Evolutionary conservation across 2,113 vertebrate species (phyloP), one percentile per base, ranked within the genome.

Genomic region (Neomonachus schauinslandi): DNA sequence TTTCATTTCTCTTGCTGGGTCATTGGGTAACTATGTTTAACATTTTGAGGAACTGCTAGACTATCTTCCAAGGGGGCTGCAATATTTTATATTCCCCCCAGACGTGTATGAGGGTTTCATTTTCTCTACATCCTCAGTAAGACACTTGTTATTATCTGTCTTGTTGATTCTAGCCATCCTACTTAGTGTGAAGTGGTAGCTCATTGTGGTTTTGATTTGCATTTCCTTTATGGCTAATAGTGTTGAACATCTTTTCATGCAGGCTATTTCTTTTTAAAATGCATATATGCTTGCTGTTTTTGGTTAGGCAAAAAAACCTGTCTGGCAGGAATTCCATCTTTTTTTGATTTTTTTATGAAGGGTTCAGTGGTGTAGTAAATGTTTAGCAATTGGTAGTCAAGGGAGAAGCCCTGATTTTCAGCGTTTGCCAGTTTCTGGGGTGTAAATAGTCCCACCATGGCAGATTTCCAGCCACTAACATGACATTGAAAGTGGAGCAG

Each of bases 1-100:
- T 94, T 65, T 92, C 51, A 55, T 76, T 89, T 89, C 57, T 95
- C 51, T 83, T 82, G 24, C 71, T 94, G 53, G 22, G 77, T 59
- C 55, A 57, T 57, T 71, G 61, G 24, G 24, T 89, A 85, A 69
- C 84, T 57, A 0, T 72, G 65, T 82, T 81, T 89, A 82, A 26
- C 11, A 8, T 74, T 96, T 93, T 95, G 31, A 82, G 28, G 46
- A 28, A 65, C 31, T 72, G 36, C 36, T 55, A 91, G 57, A 39
- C 16, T 69, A 16, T 74, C 87, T 87, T 82, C 84, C 61, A 83
- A 71, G 82, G 74, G 14, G 69, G 5, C 19, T 88, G 24, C 39
- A 55, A 36, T 51, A 72, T 80, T 79, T 80, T 84, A 31, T 19
- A 14, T 57, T 26, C 16, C 36, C 2, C 46, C 39, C 33, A 31